phyloP scores from a whole-genome alignment of 1,140 invertebrate genomes.

The Bombus balteatus region DNA sequence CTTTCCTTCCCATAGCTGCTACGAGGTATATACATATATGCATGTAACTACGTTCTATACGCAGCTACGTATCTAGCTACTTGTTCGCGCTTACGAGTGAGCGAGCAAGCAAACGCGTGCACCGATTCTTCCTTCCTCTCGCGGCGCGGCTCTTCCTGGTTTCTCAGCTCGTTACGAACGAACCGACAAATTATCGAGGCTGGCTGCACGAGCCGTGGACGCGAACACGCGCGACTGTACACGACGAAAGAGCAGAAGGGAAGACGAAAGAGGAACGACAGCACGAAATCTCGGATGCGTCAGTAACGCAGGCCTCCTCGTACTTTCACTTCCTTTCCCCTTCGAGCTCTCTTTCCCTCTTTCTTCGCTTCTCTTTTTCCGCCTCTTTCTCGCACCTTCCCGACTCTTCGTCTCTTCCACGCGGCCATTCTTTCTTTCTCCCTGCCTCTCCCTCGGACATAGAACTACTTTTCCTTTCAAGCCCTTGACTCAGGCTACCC shows the following conservation, averaged over 20 bases:
- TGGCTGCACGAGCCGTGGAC: constrained; percentile 41
- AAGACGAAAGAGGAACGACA: constrained; percentile 59
- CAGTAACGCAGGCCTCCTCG: constrained; percentile 61
- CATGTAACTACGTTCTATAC: background rate
- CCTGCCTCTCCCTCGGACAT: constrained; percentile 78
- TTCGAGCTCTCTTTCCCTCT: constrained; percentile 54
- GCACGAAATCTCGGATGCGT: constrained; percentile 77
- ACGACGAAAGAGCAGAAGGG: constrained; percentile 38
- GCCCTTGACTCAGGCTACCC: constrained; percentile 75
- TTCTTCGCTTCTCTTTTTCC: constrained; percentile 66
- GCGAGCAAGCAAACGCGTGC: constrained; percentile 70
- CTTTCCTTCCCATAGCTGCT: constrained; percentile 68
- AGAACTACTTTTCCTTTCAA: constrained; percentile 83
- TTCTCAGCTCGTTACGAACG: constrained; percentile 60
- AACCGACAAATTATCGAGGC: constrained; percentile 62
- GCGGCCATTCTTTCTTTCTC: constrained; percentile 26
- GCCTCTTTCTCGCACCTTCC: constrained; percentile 74
- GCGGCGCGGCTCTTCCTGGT: constrained; percentile 38
- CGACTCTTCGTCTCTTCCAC: constrained; percentile 66
- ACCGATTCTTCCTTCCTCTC: constrained; percentile 53
- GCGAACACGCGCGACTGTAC: constrained; percentile 23
- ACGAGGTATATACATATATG: constrained; percentile 25
- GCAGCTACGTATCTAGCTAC: background rate
- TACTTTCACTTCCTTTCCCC: constrained; percentile 83
- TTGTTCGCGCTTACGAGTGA: constrained; percentile 50